Conservation (phyloP, 2,797 vertebrate genomes). For the Eulemur mongoz region DNA sequence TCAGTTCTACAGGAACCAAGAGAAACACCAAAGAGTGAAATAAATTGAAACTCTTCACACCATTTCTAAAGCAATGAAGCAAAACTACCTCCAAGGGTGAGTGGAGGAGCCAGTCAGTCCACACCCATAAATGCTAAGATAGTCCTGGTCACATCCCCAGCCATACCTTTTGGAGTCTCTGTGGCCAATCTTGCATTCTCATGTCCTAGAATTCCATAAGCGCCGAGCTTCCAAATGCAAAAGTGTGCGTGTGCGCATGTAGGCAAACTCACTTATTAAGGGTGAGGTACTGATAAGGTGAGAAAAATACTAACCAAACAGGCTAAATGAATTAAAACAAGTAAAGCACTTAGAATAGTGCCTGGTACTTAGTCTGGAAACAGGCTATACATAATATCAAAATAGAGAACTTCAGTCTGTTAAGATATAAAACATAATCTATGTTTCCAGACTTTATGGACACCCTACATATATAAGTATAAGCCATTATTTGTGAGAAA, state of each 20-base stretch:
- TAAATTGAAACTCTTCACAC: neutral
- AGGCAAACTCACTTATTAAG: neutral
- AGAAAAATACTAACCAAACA: constrained; percentile 12
- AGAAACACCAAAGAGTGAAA: neutral
- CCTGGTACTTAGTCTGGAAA: neutral
- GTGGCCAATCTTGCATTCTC: neutral
- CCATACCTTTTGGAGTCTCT: neutral
- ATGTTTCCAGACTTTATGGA: neutral
- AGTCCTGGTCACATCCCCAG: neutral
- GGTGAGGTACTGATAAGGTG: neutral
- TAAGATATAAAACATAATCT: constrained; percentile 23
- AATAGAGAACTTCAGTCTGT: neutral
- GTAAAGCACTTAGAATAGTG: neutral
- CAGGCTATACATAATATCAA: neutral
- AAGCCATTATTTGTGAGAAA: neutral
- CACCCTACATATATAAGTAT: neutral
- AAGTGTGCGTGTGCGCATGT: neutral
- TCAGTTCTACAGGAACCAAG: neutral
- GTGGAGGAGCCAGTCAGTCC: neutral
- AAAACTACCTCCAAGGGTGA: neutral
- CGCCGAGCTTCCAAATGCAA: neutral
- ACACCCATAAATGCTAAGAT: neutral
- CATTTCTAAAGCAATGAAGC: constrained; percentile 29
- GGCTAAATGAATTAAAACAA: neutral
- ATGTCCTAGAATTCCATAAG: neutral